phyloP scores from a whole-genome alignment of 2,888 invertebrate genomes.

The Metalampra italica region DNA sequence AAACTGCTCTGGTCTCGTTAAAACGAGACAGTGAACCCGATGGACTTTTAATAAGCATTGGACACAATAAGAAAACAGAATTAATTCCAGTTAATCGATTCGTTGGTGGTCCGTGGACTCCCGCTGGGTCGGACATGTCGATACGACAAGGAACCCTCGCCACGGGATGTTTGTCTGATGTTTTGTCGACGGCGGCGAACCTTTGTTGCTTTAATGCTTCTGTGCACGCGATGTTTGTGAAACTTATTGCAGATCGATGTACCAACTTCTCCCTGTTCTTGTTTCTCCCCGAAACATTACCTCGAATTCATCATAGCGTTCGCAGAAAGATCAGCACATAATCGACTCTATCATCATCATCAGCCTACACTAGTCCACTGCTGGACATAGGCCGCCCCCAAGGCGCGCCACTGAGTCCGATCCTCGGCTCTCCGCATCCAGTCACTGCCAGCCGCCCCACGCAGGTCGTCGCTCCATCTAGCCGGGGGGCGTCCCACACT shows the following conservation, averaged over 20 bases:
- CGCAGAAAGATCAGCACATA: too few species aligned
- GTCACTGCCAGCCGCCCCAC: too few species aligned
- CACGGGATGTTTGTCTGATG: not conserved
- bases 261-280: too few species aligned
- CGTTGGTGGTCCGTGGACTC: slow-evolving; percentile 2
- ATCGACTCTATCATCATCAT: too few species aligned
- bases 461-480: too few species aligned
- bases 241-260: not conserved
- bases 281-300: too few species aligned
- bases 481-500: too few species aligned
- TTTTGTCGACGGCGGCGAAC: not conserved
- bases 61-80: not conserved
- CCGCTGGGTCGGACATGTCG: slow-evolving; percentile 1
- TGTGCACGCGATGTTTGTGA: not conserved
- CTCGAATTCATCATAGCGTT: too few species aligned
- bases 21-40: not conserved
- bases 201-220: not conserved
- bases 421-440: too few species aligned
- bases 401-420: too few species aligned
- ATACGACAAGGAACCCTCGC: not conserved
- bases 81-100: not conserved
- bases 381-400: too few species aligned
- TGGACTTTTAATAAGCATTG: not conserved
- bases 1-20: not conserved
- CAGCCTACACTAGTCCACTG: too few species aligned